phyloP scores from a whole-genome alignment of 2,113 vertebrate species.

The Anhinga rufa region DNA sequence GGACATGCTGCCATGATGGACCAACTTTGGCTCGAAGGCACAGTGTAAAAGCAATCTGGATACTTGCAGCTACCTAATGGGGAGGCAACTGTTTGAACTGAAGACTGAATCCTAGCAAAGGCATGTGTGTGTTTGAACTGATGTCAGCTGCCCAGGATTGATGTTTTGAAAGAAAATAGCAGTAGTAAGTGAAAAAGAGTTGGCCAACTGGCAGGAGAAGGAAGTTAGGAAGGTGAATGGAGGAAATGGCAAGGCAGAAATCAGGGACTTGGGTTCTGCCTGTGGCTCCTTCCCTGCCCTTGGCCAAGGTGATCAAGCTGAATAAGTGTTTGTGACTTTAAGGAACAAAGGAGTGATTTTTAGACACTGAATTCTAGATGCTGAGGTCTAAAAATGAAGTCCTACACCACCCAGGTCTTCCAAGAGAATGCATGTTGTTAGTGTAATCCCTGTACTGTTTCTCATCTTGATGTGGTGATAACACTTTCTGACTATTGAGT shows the following conservation, averaged over 20 bases:
- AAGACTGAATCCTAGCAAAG: neutral
- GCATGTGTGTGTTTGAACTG: neutral
- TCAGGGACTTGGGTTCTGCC: neutral
- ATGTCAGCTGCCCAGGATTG: neutral
- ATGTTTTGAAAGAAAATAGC: neutral
- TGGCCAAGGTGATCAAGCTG: neutral
- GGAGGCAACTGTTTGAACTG: neutral
- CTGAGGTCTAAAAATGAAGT: neutral
- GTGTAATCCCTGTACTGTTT: neutral
- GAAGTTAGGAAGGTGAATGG: neutral
- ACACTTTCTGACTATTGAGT: neutral
- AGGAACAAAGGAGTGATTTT: neutral
- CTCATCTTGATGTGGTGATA: neutral
- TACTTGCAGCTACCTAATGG: neutral
- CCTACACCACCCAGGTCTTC: neutral
- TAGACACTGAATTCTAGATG: neutral
- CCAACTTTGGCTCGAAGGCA: neutral
- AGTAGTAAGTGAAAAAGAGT: neutral
- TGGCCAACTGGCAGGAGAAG: neutral
- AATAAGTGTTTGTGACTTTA: neutral
- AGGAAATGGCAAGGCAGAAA: neutral
- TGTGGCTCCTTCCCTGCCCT: neutral
- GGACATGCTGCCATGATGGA: accelerated
- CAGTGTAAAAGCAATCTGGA: neutral
- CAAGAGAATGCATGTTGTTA: neutral